Base-by-base conservation (phyloP, 2,888 invertebrate species). In the Horisme vitalbata region DNA sequence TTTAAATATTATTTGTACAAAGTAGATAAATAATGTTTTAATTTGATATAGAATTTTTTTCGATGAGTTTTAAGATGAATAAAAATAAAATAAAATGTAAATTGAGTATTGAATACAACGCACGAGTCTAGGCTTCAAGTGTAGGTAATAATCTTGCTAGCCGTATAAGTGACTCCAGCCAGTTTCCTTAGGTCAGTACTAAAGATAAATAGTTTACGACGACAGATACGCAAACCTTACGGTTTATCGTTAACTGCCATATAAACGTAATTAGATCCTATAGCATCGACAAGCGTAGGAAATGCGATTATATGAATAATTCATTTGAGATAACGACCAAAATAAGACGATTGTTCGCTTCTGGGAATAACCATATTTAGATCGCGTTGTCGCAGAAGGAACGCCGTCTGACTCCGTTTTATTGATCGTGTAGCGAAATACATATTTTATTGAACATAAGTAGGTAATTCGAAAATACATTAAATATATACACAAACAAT, bases 261-360 rank as follows among this genome's bases (percentile, higher is more conserved):
- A 65, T 62, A 63, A 61, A 68, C 62, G 63, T 72, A 75, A 79
- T 75, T 76, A 73, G 65, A 65, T 65, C 59, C 66, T 62, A 63
- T 38, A 41, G 30, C 24, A 43, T 72, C 64, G 71, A 71, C 66
- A 58, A 70, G 70, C 77, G 78, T 75, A 80, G 73, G 71, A 79
- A 76, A 83, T 77, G 67, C 73, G 77, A 80, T 78, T 69, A 71
- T 64, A 81, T 86, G 79, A 86, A 86, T 86, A 72, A 86, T 83
- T 83, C 79, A 84, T 80, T 67, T 55, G 55, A 70, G 76, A 79
- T 79, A 79, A 77, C 75, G 71, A 76, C 75, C 64, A 74, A 83
- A 83, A 79, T 81, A 82, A 83, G 71, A 78, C 79, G 76, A 83
- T 80, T 82, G 82, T 80, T 75, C 69, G 65, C 54, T 85, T 84